Conservation (phyloP, 2,797 vertebrate genomes). For the Bufotes viridis region DNA sequence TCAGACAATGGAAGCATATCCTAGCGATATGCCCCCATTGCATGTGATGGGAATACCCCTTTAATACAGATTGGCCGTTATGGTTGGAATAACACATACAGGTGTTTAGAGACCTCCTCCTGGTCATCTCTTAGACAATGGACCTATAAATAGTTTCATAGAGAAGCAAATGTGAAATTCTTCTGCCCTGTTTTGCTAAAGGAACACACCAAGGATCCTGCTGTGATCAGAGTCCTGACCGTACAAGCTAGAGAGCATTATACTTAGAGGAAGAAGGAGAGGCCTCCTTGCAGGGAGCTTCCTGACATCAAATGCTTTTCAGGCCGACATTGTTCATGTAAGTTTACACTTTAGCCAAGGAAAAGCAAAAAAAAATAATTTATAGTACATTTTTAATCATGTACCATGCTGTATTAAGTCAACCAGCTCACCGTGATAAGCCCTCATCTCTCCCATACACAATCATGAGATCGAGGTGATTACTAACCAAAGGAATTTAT, state of each 20-base stretch:
- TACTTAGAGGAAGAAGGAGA: constrained; percentile 40
- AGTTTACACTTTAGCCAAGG: not conserved
- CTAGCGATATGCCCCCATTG: too few species aligned
- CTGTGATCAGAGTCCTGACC: not conserved
- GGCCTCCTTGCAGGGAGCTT: constrained; percentile 30
- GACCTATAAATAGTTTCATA: not conserved
- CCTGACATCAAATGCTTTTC: constrained; percentile 19
- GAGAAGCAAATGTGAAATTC: not conserved
- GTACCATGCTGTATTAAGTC: constrained; percentile 7
- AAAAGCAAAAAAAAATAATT: too few species aligned
- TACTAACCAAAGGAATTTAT: not conserved
- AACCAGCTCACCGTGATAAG: not conserved
- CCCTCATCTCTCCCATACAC: not conserved
- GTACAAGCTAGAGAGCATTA: not conserved
- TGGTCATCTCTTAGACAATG: constrained; percentile 1
- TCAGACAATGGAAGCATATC: too few species aligned
- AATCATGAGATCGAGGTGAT: not conserved
- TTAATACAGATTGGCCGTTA: too few species aligned
- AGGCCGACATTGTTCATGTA: not conserved
- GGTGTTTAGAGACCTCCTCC: not conserved
- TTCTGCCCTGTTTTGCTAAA: constrained; percentile 15
- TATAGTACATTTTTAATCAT: not conserved
- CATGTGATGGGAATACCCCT: too few species aligned
- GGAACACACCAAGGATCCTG: constrained; percentile 44
- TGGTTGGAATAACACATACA: not conserved